Evolutionary conservation across 2,113 vertebrate genomes (phyloP), one percentile per base, ranked within the genome.

Genomic region (Chaetura pelagica): DNA sequence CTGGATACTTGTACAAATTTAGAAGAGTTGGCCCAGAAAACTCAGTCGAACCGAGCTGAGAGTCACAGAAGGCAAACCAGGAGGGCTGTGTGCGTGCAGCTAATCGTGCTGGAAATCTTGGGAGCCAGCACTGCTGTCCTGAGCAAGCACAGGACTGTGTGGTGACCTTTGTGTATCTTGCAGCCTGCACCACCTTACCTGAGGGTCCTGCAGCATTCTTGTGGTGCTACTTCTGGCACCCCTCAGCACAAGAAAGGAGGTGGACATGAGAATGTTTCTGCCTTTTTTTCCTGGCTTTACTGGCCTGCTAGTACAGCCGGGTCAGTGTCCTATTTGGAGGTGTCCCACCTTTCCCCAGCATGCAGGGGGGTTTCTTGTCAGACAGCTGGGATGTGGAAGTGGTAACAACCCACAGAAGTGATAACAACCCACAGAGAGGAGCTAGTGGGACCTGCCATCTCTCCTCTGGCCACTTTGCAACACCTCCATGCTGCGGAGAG

Each of bases 1-100:
- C 76, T 88, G 83, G 88, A 89, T 93, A 95, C 95, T 90, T 84
- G 79, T 93, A 84, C 80, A 79, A 61, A 92, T 90, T 95, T 94
- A 90, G 94, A 95, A 92, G 71, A 93, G 67, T 9, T 92, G 93
- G 86, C 93, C 73, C 69, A 73, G 80, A 92, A 94, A 94, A 87
- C 57, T 63, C 76, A 42, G 75, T 61, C 11, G 19, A 80, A 80
- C 52, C 3, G 30, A 83, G 58, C 69, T 51, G 66, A 26, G 57
- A 93, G 77, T 81, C 84, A 57, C 46, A 86, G 72, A 80, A 76
- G 69, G 91, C 72, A 87, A 95, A 64, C n/a, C 58, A 61, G 66
- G 91, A 84, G 87, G 52, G 38, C 75, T 3, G 32, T 27, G 80
- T 35, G 48, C 4, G 2, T 75, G 80, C 62, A 59, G 73, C 66